Conservation (phyloP, 2,797 vertebrate species). For the Rhinophrynus dorsalis region DNA sequence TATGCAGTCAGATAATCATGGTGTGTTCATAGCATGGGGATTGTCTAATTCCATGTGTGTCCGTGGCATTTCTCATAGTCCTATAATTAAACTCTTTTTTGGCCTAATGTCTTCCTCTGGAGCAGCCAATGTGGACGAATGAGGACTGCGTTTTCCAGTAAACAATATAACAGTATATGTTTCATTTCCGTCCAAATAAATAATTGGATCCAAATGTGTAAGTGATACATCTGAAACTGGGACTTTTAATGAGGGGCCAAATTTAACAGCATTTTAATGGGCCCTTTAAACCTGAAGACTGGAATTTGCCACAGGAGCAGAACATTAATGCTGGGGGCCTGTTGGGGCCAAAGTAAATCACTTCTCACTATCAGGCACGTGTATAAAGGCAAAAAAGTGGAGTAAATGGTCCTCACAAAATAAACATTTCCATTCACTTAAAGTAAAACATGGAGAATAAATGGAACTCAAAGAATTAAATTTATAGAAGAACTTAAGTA, state of each 20-base stretch:
- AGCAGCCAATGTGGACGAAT: slow-evolving; percentile 6
- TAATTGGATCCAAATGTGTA: slow-evolving; percentile 44
- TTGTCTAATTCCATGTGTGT: slow-evolving; percentile 28
- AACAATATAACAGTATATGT: slow-evolving; percentile 19
- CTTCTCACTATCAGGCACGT: no score
- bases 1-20: no score
- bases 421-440: no score
- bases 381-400: no score
- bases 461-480: no score
- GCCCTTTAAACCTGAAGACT: not conserved
- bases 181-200: slow-evolving; percentile 32
- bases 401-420: no score
- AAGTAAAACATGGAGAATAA: no score
- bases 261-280: slow-evolving; percentile 1
- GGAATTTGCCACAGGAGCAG: not conserved
- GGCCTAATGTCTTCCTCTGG: slow-evolving; percentile 6
- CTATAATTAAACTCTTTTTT: slow-evolving; percentile 22
- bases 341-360: no score
- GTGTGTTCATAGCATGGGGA: no score
- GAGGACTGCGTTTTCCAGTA: slow-evolving; percentile 31
- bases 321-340: no score
- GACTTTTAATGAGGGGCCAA: slow-evolving; percentile 14
- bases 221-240: slow-evolving; percentile 7
- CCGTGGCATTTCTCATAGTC: slow-evolving; percentile 16
- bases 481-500: no score